Percentiles rank a stretch among this genome's conserved stretches.
These are phyloP conservation scores for Cebidichthys violaceus DNA, from an alignment of 2,113 vertebrate species.

Conservation along the genomic window DNA sequence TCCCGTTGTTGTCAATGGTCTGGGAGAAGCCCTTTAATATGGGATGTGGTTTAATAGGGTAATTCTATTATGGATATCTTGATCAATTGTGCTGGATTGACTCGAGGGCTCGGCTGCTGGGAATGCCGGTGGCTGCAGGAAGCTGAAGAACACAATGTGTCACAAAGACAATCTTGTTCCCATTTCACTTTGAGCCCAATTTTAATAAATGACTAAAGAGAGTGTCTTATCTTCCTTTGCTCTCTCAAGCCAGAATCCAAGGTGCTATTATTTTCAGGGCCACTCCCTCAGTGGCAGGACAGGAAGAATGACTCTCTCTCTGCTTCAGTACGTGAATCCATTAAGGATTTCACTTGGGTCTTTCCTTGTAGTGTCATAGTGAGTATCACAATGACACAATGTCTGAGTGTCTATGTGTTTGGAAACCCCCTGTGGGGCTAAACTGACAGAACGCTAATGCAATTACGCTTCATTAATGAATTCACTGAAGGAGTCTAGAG, in stretches of 20 bases:
- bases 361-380: not conserved
- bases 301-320: not conserved
- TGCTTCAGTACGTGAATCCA: constrained; percentile 6
- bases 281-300: not conserved
- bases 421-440: not conserved
- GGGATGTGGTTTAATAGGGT: constrained; percentile 51
- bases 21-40: constrained; percentile 54
- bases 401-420: not conserved
- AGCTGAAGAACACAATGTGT: not conserved
- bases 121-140: constrained; percentile 28
- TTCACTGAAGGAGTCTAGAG: not conserved
- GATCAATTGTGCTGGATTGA: constrained; percentile 34
- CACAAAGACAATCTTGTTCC: not conserved
- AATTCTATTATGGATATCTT: constrained; percentile 46
- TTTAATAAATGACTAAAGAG: not conserved
- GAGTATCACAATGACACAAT: not conserved
- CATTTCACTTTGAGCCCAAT: not conserved
- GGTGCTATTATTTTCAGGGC: not conserved
- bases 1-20: constrained; percentile 38
- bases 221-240: not conserved
- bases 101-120: constrained; percentile 37
- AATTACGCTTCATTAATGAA: not conserved
- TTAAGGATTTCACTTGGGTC: not conserved
- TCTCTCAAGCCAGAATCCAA: not conserved
- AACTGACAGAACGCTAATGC: not conserved